These are phyloP conservation scores for Acleris cristana DNA, from an alignment of 2,888 invertebrate genomes.

Conservation along the genomic window DNA sequence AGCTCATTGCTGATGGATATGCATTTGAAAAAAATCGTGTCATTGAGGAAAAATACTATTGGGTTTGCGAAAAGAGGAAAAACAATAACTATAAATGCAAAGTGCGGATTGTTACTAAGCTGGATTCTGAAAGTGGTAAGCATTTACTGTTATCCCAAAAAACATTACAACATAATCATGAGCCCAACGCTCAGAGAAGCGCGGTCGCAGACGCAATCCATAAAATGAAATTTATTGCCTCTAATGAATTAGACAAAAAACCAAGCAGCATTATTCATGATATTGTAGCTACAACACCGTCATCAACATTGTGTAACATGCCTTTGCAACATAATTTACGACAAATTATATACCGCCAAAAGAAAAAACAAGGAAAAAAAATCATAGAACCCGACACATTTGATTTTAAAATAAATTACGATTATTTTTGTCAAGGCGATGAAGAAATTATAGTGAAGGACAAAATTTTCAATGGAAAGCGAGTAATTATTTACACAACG, in stretches of 20 bases:
- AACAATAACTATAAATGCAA: neutral
- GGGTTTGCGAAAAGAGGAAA: neutral
- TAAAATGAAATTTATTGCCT: neutral
- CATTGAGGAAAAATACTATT: neutral
- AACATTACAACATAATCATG: constrained; percentile 1
- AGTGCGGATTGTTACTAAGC: neutral
- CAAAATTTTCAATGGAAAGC: neutral
- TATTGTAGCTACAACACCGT: neutral
- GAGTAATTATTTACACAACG: neutral
- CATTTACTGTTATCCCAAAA: neutral
- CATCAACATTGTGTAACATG: neutral
- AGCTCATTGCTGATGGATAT: neutral
- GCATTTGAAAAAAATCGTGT: neutral
- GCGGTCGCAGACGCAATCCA: neutral
- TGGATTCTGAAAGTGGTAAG: neutral
- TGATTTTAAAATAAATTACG: constrained; percentile 3
- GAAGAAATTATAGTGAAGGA: neutral
- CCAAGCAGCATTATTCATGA: neutral
- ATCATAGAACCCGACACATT: neutral
- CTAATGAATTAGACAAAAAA: neutral
- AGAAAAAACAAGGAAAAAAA: neutral
- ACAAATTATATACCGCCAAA: constrained; percentile 7
- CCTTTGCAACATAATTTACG: neutral
- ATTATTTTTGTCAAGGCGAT: neutral
- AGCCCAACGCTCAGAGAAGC: neutral